These are phyloP conservation scores for Eumacrocentrus americanus DNA, from an alignment of 2,888 invertebrate genomes.

Conservation along the genomic window DNA sequence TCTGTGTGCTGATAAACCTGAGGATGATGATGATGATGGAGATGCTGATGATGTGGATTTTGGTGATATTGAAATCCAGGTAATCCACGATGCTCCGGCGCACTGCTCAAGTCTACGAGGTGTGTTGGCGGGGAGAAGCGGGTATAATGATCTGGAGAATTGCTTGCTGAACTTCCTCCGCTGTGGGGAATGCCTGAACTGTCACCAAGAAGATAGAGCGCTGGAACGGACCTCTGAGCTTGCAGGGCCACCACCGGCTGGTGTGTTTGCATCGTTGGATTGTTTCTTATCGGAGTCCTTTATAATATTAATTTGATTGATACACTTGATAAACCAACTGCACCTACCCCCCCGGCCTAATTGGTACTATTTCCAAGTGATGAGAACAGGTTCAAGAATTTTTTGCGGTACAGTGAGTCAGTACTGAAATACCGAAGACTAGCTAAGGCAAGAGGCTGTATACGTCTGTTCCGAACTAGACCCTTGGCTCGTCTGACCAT, in stretches of 20 bases:
- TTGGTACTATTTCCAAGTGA: too few relatives aligned
- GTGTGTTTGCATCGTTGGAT: conserved; percentile 47
- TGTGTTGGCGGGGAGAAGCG: conserved; percentile 51
- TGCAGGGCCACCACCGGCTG: conserved; percentile 42
- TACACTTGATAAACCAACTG: conserved; percentile 14
- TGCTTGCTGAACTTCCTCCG: conserved; percentile 54
- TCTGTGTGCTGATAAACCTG: conserved; percentile 15
- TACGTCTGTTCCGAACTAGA: conserved; percentile 30
- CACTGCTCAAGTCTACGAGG: conserved; percentile 52
- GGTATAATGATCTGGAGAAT: conserved; percentile 51
- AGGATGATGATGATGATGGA: conserved; percentile 31
- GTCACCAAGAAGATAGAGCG: conserved; percentile 45
- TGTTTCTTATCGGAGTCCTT: not conserved
- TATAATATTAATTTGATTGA: not conserved
- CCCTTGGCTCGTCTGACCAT: conserved; percentile 41
- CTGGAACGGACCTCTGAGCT: conserved; percentile 30
- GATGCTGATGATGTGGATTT: conserved; percentile 27
- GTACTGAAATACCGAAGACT: not conserved
- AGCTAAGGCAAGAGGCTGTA: not conserved
- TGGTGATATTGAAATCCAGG: conserved; percentile 39
- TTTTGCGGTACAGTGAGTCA: too few relatives aligned
- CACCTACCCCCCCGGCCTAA: not conserved
- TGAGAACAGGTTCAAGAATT: too few relatives aligned
- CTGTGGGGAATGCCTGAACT: conserved; percentile 53
- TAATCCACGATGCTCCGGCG: conserved; percentile 43